Base-by-base conservation (phyloP, 2,113 vertebrate genomes). In the Oreochromis tanganicae region DNA sequence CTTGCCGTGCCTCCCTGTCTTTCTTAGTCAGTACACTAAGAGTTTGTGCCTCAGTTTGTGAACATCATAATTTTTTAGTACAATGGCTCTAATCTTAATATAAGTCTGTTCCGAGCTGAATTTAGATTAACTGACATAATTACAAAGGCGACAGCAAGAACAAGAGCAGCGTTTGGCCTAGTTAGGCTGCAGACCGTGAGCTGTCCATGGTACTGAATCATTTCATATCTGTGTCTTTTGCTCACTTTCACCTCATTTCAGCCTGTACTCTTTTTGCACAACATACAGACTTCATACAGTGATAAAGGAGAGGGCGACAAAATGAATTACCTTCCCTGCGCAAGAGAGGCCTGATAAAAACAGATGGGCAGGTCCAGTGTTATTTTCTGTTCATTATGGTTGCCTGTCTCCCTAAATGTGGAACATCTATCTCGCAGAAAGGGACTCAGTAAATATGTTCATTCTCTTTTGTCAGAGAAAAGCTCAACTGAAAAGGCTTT, bases 131-230 rank as follows among this genome's bases (percentile, higher is more conserved):
- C 52, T 52, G 82, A 81, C 80, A 59, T 19, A 32, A 80, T 59
- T 56, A 83, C 63, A 87, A 24, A 29, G 54, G 56, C 46, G 73
- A 38, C 68, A 54, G 71, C 29, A 43, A 52, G 87, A 90, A 87
- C 19, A 87, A 48, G 79, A 83, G 81, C 78, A 83, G 80, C 59
- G 50, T 83, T 80, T 82, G 90, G 80, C 86, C 89, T 89, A 82
- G 85, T 89, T 88, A 87, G 68, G 82, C 43, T n/a, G 55, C 9
- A 24, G 56, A 61, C 52, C 14, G 41, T 54, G 92, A 90, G 94
- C 96, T 97, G 95, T 96, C 96, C 94, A 27, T 88, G 95, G 96
- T 96, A 52, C 96, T 96, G 96, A 96, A 94, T 85, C 80, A 82
- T 87, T 92, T 87, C 61, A 57, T 81, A 86, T 79, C 61, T 56